A percentile compares a stretch with the other conserved stretches of the same genome.
These are phyloP conservation scores for Peromyscus polionotus DNA, from an alignment of 2,113 vertebrate species.

Conservation along the genomic window DNA sequence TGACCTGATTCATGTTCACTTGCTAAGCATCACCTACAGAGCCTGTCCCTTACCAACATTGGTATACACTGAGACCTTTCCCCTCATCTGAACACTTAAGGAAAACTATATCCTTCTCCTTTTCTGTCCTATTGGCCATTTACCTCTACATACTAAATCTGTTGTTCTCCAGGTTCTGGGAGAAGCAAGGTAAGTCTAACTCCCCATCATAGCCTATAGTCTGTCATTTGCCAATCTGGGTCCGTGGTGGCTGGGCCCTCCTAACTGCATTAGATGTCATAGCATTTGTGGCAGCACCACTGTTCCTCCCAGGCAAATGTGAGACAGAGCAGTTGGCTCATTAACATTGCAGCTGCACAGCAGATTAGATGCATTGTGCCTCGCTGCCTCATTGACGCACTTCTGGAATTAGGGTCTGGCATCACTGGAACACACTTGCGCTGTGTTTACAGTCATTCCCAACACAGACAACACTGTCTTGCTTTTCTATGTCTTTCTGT, in stretches of 20 bases:
- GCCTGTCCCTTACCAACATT: not conserved
- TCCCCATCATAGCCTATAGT: fast-evolving
- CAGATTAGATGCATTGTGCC: constrained; percentile 60
- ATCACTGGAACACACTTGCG: constrained; percentile 64
- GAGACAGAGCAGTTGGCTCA: not conserved
- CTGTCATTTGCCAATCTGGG: not conserved
- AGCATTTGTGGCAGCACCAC: not conserved
- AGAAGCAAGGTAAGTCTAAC: not conserved
- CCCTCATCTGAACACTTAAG: not conserved
- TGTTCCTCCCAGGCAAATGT: constrained; percentile 39
- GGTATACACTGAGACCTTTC: not conserved
- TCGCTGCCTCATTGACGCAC: constrained; percentile 1
- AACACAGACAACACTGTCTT: constrained; percentile 32
- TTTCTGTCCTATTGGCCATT: not conserved
- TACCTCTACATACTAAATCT: not conserved
- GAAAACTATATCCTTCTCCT: not conserved
- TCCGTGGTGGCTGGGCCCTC: not conserved
- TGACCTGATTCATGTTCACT: no score
- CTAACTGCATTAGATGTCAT: not conserved
- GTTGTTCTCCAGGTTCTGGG: not conserved
- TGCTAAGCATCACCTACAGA: not conserved
- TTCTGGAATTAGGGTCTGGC: constrained; percentile 74
- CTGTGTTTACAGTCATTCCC: constrained; percentile 52
- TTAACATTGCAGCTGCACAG: constrained; percentile 75
- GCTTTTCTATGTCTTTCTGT: not conserved